These are phyloP conservation scores for Dendroctonus valens DNA, from an alignment of 1,140 invertebrate species.

Conservation along the genomic window DNA sequence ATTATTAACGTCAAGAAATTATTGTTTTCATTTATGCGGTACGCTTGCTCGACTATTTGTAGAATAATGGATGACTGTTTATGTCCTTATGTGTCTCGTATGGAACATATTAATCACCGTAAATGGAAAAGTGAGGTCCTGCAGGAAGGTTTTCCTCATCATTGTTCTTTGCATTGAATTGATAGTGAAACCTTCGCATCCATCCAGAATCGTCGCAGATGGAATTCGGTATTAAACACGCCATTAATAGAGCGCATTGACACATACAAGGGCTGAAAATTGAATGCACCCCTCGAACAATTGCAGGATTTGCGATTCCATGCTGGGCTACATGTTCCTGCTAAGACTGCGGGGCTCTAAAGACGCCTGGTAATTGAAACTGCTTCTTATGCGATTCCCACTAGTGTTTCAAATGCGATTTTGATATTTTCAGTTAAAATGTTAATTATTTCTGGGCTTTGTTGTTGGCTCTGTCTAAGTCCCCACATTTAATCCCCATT, in stretches of 20 bases:
- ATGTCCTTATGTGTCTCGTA: slow-evolving; percentile 11
- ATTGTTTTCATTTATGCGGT: slow-evolving; percentile 33
- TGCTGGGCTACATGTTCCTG: slow-evolving; percentile 24
- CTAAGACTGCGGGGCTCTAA: slow-evolving; percentile 30
- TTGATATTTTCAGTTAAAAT: slow-evolving; percentile 4
- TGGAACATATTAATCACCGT: background rate
- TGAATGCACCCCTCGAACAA: slow-evolving; percentile 30
- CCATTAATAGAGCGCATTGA: slow-evolving; percentile 30
- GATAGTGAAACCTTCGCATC: too few relatives aligned
- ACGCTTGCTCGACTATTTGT: slow-evolving; percentile 16
- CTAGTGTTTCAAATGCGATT: slow-evolving; percentile 24
- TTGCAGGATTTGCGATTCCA: slow-evolving; percentile 32
- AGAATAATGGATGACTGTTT: slow-evolving; percentile 18
- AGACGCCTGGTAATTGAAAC: slow-evolving; percentile 31
- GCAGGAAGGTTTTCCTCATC: too few relatives aligned
- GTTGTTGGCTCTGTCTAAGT: background rate
- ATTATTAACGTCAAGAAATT: slow-evolving; percentile 34
- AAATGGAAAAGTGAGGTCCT: too few relatives aligned
- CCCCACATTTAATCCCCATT: background rate
- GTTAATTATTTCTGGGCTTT: background rate
- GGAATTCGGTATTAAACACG: slow-evolving; percentile 25
- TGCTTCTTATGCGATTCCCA: slow-evolving; percentile 28
- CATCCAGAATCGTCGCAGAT: slow-evolving; percentile 1
- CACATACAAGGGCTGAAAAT: slow-evolving; percentile 34
- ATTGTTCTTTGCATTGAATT: too few relatives aligned